Percentiles rank a stretch among this genome's conserved stretches.
Conservation (phyloP, 2,888 invertebrate genomes). For the Steromphala cineraria region DNA sequence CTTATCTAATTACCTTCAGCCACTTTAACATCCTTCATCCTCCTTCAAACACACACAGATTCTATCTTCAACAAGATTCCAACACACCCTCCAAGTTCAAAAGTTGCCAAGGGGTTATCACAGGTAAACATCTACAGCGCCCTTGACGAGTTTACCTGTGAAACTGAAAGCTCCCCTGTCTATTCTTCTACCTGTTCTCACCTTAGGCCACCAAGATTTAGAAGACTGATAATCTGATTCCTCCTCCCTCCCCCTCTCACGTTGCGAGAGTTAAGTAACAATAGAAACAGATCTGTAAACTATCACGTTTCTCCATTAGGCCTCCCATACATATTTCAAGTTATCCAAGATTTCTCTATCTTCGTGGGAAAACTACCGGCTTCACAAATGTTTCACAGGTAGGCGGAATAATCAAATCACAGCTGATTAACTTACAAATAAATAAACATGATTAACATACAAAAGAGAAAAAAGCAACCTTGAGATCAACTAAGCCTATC, state of each 20-base stretch:
- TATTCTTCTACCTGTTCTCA: background rate
- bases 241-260: background rate
- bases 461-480: too few relatives aligned
- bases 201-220: background rate
- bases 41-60: too few relatives aligned
- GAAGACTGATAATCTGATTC: background rate
- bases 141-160: background rate
- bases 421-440: too few relatives aligned
- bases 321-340: background rate
- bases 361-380: background rate
- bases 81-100: background rate
- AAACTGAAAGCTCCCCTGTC: background rate
- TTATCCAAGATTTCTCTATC: background rate
- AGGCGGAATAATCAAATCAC: too few relatives aligned
- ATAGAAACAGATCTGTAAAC: background rate
- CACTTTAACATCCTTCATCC: too few relatives aligned
- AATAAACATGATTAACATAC: too few relatives aligned
- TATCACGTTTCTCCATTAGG: background rate
- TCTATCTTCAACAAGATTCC: background rate
- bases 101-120: constrained; percentile 12
- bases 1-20: too few relatives aligned
- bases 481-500: too few relatives aligned
- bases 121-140: background rate
- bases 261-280: background rate
- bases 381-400: too few relatives aligned